Conservation (phyloP, 2,888 invertebrate genomes). For the Junonia oenone region DNA sequence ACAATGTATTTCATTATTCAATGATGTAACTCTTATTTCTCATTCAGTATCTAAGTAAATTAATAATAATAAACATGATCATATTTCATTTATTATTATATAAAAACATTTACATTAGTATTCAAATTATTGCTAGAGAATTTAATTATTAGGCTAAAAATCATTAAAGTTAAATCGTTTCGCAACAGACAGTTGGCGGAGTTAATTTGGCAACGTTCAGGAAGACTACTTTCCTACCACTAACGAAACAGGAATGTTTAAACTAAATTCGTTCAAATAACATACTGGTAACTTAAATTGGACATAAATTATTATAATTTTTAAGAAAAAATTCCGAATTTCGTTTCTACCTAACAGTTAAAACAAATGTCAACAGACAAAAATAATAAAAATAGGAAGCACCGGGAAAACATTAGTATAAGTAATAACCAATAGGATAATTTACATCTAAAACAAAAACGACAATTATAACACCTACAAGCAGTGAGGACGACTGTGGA, state of each 20-base stretch:
- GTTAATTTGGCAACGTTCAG: constrained; percentile 77
- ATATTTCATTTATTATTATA: constrained; percentile 67
- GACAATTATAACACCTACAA: constrained; percentile 32
- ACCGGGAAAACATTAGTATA: constrained; percentile 63
- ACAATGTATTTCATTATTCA: constrained; percentile 47
- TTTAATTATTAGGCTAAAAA: constrained; percentile 71
- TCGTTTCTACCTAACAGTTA: constrained; percentile 59
- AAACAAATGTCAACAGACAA: constrained; percentile 73
- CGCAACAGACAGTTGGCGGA: constrained; percentile 74
- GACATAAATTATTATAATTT: constrained; percentile 54
- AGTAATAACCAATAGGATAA: constrained; percentile 51
- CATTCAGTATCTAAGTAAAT: constrained; percentile 45
- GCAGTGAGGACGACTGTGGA: constrained; percentile 4
- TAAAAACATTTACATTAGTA: constrained; percentile 76
- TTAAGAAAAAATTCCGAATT: constrained; percentile 48
- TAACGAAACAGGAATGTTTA: constrained; percentile 76
- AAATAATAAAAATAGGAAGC: constrained; percentile 69
- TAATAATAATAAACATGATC: constrained; percentile 57
- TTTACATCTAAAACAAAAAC: constrained; percentile 46
- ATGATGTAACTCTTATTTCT: constrained; percentile 42
- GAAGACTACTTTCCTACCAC: constrained; percentile 78
- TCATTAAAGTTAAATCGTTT: constrained; percentile 65
- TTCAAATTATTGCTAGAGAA: constrained; percentile 77
- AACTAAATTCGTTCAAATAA: constrained; percentile 77
- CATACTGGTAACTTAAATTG: constrained; percentile 72